phyloP scores from a whole-genome alignment of 2,888 invertebrate species.

The Drosophila birchii region DNA sequence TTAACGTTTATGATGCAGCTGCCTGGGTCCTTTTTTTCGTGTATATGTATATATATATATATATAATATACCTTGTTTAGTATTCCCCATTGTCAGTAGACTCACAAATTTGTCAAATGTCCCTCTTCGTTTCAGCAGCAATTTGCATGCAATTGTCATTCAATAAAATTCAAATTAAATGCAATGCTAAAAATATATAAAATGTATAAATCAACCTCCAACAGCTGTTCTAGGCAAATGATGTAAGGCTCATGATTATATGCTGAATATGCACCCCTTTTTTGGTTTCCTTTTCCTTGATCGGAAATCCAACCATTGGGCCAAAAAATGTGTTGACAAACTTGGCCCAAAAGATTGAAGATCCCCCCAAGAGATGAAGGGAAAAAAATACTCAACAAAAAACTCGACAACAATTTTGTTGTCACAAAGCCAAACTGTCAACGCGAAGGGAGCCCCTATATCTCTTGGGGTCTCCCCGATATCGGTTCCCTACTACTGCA shows the following conservation, averaged over 20 bases:
- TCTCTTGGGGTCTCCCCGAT: neutral
- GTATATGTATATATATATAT: neutral
- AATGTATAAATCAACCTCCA: conserved; percentile 19
- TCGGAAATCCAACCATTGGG: conserved; percentile 25
- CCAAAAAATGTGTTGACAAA: conserved; percentile 69
- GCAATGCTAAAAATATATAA: conserved; percentile 60
- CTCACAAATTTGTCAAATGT: conserved; percentile 75
- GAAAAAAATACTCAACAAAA: neutral
- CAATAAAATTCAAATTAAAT: conserved; percentile 74
- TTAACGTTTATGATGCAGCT: conserved; percentile 72
- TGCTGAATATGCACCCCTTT: conserved; percentile 31
- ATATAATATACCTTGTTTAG: neutral
- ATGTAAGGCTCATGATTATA: conserved; percentile 28
- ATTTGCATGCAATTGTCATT: conserved; percentile 77
- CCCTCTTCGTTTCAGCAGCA: conserved; percentile 9
- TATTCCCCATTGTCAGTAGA: neutral
- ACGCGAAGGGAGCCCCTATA: conserved; percentile 27
- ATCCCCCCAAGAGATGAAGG: conserved; percentile 4
- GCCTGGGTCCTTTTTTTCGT: conserved; percentile 35
- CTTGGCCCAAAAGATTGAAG: conserved; percentile 62
- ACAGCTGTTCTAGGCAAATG: conserved; percentile 49
- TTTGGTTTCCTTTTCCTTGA: conserved; percentile 8
- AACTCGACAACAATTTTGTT: conserved; percentile 72
- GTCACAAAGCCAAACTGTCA: conserved; percentile 75
- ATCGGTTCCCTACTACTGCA: conserved; percentile 46